Evolutionary conservation across 2,888 invertebrate species (phyloP), one percentile per base, ranked within the genome.

Genomic region (Anthrax anthrax): DNA sequence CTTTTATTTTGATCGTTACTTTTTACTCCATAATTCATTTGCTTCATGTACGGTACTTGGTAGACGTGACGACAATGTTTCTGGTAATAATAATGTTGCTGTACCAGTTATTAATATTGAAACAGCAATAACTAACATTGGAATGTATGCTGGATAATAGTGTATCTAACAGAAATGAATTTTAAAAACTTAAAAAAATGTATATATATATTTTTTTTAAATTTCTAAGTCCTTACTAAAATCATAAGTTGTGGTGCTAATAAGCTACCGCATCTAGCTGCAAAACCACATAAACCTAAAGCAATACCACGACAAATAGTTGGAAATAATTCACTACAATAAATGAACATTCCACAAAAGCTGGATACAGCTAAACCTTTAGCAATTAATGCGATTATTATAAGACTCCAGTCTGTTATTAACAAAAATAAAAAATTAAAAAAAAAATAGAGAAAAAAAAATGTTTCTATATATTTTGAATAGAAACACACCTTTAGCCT

Each of bases 231-330:
- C 52, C 58, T 52, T 53, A 64, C 65, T 53, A 60, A 48, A 29
- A 58, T 50, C 51, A 66, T 53, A 37, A 64, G 50, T 52, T 70
- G 67, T 13, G 70, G 69, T 18, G 71, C 69, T 18, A 70, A 55
- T 34, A 73, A 61, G 42, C 68, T 70, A 2, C 73, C 73, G 14
- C 71, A 58, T 50, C 72, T 60, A 5, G 70, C 69, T 53, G 69
- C 65, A 55, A 69, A 67, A 2, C 69, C 64, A 55, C 73, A 73
- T 12, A 70, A 55, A 23, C 73, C 73, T 36, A 69, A 54, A 40
- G 62, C 65, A 36, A 62, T 58, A 10, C 63, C 65, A 36, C 69
- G 60, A 39, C 62, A 57, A 43, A 64, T 59, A 2, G 69, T 69
- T 19, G 69, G 69, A 47, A 67, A 64, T 49, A 67, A 51, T 53